Evolutionary conservation across 1,140 invertebrate species (phyloP), one percentile per base, ranked within the genome.

Genomic region (Glomeris maerens): DNA sequence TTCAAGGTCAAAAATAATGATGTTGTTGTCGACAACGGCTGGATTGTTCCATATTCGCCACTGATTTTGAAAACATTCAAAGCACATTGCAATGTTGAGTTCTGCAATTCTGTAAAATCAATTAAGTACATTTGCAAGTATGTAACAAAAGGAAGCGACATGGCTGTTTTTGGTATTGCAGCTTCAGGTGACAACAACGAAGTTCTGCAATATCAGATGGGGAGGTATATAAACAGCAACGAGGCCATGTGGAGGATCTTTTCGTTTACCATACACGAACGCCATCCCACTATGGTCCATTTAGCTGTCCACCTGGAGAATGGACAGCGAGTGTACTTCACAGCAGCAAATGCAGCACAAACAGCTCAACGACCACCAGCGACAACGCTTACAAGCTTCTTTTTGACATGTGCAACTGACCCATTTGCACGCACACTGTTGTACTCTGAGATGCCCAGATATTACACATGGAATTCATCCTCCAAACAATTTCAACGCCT

Each of bases 31-130:
- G 67, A 73, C 57, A 74, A 74, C 55, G 45, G 62, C 29, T 74
- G 68, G 68, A 58, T 75, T 48, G 72, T 74, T 27, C 72, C 71
- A 47, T 75, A 75, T 64, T 71, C 64, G 52, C 66, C 69, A 17
- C 50, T 72, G 3, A 60, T 76, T 10, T 64, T 56, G 3, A 66
- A 67, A 59, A 71, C 57, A 45, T 76, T 64, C 53, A 63, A 74
- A 49, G 60, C 66, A 36, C 71, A 73, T 54, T 64, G 69, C 28
- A 74, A 74, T 53, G 66, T 73, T n/a, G 67, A 74, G 60, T 66
- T 61, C 53, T 74, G 67, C 58, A 64, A 64, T 59, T 70, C 69
- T 13, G 64, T 74, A 36, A 73, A 71, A 58, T 64, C 63, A 27
- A 69, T 74, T 22, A 71, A 73, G 59, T 73, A 74, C 48, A 44